Base-by-base conservation (phyloP, 2,797 vertebrate genomes). In the Xenopus petersii region DNA sequence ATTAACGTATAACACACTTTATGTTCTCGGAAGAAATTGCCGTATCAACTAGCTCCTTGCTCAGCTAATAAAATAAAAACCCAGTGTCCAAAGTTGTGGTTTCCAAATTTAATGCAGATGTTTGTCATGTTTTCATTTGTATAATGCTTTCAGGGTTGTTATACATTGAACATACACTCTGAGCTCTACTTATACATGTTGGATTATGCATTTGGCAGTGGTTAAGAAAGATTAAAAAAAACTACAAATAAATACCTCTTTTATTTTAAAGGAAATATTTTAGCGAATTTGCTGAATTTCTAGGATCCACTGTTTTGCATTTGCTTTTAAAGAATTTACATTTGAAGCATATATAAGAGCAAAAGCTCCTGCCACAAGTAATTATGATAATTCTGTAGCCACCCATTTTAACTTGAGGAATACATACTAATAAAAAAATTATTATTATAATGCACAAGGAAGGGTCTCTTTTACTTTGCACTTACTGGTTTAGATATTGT, bases 11-110 rank as follows among this genome's bases (percentile, higher is more conserved):
- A 87, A 83, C 82, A 83, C 80, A 82, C 81, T 89, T 87, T 75
- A 85, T 83, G 80, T 84, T 86, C 85, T 83, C 86, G 84, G 82
- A 82, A 89, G 84, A 89, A 89, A 87, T 88, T 89, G 88, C 81
- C 83, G 46, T 84, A 88, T 89, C 85, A 88, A 85, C 81, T 86
- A 83, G 81, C 64, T 85, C 81, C 84, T 87, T 79, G 74, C 85
- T 84, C 83, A 86, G 86, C 71, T 87, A 86, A 89, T 89, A 88
- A 88, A 91, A 82, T 86, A 83, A 87, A 86, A 88, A 88, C 84
- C 80, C 71, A 81, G 83, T 86, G 84, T 87, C 90, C 82, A 82
- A 82, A 80, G 80, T 74, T 85, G 81, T 80, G 83, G 87, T 88
- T 83, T 88, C 71, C 67, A 80, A 70, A 77, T 77, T 65, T 48